Evolutionary conservation across 1,140 invertebrate species (phyloP).

Genomic region (Pseudomyrmex cubaensis): DNA sequence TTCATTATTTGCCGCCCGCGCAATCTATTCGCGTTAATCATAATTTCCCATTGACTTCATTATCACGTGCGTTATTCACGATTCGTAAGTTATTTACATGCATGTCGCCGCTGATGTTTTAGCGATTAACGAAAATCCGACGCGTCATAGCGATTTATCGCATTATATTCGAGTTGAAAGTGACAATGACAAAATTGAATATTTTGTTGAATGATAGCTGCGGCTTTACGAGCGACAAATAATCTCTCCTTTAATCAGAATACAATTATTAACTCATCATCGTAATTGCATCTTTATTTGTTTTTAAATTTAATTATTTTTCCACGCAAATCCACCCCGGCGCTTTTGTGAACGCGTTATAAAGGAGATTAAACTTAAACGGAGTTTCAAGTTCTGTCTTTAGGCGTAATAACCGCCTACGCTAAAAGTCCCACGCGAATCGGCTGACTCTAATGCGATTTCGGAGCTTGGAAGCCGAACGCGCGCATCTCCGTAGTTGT

Average conservation of each 20-base stretch:
- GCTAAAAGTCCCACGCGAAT: conserved; percentile 30
- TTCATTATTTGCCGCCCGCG: conserved; percentile 29
- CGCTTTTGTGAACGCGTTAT: conserved; percentile 37
- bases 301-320: background rate
- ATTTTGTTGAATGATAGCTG: background rate
- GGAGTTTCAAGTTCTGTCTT: conserved; percentile 43
- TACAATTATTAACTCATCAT: background rate
- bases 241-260: background rate
- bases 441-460: conserved; percentile 37
- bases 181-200: background rate
- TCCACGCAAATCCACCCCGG: background rate
- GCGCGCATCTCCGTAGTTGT: background rate
- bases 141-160: conserved; percentile 14
- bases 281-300: background rate
- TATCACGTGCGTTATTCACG: conserved; percentile 43
- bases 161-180: background rate
- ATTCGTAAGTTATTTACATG: conserved; percentile 33
- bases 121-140: conserved; percentile 37
- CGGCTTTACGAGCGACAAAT: background rate
- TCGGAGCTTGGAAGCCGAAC: conserved; percentile 22
- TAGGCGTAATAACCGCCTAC: conserved; percentile 17
- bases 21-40: conserved; percentile 39
- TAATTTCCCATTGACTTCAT: conserved; percentile 46
- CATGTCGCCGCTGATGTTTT: conserved; percentile 10
- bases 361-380: conserved; percentile 28